These are phyloP conservation scores for Sussaba pulchella DNA, from an alignment of 2,888 invertebrate species.

Conservation along the genomic window DNA sequence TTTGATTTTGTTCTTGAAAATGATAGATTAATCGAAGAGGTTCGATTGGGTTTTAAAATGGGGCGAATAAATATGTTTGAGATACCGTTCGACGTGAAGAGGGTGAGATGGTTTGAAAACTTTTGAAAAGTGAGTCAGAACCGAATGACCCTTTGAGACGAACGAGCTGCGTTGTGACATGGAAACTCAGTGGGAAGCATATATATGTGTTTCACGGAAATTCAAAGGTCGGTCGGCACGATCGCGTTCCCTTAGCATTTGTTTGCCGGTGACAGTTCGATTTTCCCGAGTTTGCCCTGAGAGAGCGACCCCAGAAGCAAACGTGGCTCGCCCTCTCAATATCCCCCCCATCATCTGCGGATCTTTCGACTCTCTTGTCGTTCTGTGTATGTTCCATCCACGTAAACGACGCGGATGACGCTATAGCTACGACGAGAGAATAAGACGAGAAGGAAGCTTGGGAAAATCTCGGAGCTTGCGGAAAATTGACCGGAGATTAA, in stretches of 20 bases:
- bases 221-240: slow-evolving; percentile 59
- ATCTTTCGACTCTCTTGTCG: background rate
- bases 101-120: background rate
- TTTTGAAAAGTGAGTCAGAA: slow-evolving; percentile 3
- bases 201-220: slow-evolving; percentile 53
- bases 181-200: slow-evolving; percentile 27
- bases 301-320: slow-evolving; percentile 16
- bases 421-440: background rate
- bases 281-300: slow-evolving; percentile 57
- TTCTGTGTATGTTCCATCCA: background rate
- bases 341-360: slow-evolving; percentile 15
- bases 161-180: background rate
- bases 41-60: too few species aligned
- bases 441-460: background rate
- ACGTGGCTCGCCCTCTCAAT: slow-evolving; percentile 41
- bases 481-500: slow-evolving; percentile 18
- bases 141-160: slow-evolving; percentile 39
- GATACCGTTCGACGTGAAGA: background rate
- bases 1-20: background rate
- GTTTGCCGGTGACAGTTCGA: slow-evolving; percentile 70
- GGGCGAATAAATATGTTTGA: too few species aligned
- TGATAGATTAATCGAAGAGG: too few species aligned
- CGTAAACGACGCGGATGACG: too few species aligned
- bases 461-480: background rate
- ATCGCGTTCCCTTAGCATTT: slow-evolving; percentile 36